phyloP scores from a whole-genome alignment of 2,113 vertebrate genomes.

The Alosa alosa region DNA sequence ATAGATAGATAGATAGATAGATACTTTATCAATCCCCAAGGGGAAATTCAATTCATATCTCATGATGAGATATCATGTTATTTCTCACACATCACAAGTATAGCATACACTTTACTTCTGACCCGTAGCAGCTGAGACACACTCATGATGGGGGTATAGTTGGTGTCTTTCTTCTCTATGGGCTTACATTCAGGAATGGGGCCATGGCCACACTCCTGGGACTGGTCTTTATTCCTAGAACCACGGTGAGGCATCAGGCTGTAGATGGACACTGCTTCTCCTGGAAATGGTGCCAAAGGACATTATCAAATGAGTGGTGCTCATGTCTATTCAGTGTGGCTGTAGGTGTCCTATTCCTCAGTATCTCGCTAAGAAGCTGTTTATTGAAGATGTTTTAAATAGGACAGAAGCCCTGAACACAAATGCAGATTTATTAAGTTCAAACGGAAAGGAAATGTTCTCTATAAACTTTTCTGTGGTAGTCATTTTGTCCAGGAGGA shows the following conservation, averaged over 20 bases:
- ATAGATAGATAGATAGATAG: no score
- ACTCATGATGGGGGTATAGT: no score
- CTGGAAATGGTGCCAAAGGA: background rate
- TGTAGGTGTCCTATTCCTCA: background rate
- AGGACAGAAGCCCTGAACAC: background rate
- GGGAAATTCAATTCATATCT: no score
- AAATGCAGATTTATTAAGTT: background rate
- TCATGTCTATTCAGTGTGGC: background rate
- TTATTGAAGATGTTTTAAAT: background rate
- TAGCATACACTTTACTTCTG: no score
- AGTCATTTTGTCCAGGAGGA: conserved; percentile 17
- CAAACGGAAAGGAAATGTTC: background rate
- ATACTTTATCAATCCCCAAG: no score
- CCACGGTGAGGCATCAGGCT: background rate
- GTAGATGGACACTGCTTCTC: background rate
- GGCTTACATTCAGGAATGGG: no score
- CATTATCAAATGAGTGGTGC: background rate
- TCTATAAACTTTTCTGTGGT: conserved; percentile 6
- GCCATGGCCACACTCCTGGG: background rate
- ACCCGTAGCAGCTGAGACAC: no score
- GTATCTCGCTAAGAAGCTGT: background rate
- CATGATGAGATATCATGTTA: no score
- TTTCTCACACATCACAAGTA: no score
- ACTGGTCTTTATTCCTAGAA: background rate
- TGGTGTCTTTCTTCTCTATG: no score